Evolutionary conservation across 2,113 vertebrate genomes (phyloP).

Genomic region (Siniperca knerii): DNA sequence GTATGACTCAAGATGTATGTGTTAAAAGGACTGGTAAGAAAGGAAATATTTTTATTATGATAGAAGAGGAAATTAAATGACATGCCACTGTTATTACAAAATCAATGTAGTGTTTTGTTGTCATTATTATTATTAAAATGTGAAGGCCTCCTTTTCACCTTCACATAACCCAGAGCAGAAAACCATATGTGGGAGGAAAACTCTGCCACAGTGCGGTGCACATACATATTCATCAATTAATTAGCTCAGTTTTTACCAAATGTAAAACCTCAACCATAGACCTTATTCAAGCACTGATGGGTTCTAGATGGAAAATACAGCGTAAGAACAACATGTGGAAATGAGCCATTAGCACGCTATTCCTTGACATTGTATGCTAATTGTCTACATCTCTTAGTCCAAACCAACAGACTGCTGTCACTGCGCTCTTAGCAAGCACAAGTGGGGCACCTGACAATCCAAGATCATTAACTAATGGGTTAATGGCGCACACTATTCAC

Average conservation of each 20-base stretch:
- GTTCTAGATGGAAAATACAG: slow-evolving; percentile 2
- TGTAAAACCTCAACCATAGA: slow-evolving; percentile 1
- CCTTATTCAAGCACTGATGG: slow-evolving; percentile 4
- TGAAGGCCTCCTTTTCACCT: slow-evolving; percentile 15
- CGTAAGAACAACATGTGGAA: neutral
- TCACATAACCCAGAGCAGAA: slow-evolving; percentile 1
- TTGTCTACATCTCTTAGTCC: neutral
- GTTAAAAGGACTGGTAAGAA: neutral
- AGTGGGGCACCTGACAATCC: slow-evolving; percentile 27
- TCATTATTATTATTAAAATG: slow-evolving; percentile 8
- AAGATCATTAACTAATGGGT: slow-evolving; percentile 56
- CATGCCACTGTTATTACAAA: neutral
- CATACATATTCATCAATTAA: slow-evolving; percentile 37
- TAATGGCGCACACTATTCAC: slow-evolving; percentile 36
- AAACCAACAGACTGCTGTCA: slow-evolving; percentile 22
- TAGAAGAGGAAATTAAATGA: neutral
- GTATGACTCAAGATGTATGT: neutral
- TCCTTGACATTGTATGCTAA: neutral
- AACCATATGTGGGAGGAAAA: slow-evolving; percentile 25
- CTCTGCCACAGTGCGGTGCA: neutral
- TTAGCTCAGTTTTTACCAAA: slow-evolving; percentile 25
- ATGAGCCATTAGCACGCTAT: slow-evolving; percentile 12
- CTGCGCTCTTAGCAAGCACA: slow-evolving; percentile 26
- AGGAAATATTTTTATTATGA: neutral
- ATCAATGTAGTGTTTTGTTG: neutral